phyloP scores from a whole-genome alignment of 1,140 invertebrate species.

The Brachionus asplanchnoidis region DNA sequence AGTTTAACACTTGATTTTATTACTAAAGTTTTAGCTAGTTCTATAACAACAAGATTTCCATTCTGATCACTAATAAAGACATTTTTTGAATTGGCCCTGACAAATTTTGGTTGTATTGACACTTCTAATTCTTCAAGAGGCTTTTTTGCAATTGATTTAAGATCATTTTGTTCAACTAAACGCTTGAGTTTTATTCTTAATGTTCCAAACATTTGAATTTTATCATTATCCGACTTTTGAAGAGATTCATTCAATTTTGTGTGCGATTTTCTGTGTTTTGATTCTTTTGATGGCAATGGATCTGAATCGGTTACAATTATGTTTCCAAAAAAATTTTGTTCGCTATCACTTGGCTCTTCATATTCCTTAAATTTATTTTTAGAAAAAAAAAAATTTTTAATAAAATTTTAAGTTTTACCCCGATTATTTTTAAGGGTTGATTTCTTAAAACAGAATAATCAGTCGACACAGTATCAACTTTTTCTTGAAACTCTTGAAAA shows the following conservation, averaged over 20 bases:
- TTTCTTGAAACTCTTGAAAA: neutral
- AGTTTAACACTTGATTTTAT: neutral
- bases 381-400: neutral
- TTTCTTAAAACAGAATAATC: neutral
- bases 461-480: neutral
- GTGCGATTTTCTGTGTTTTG: neutral
- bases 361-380: slow-evolving; percentile 1
- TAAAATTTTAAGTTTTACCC: neutral
- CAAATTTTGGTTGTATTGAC: neutral
- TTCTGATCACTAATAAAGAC: neutral
- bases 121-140: neutral
- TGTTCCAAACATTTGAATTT: slow-evolving; percentile 28
- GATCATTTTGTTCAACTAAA: slow-evolving; percentile 3
- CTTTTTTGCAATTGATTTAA: neutral
- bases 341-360: neutral
- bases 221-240: neutral
- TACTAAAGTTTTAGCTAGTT: neutral
- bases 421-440: slow-evolving; percentile 23
- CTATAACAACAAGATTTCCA: neutral
- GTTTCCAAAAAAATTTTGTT: slow-evolving; percentile 11
- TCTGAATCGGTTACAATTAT: slow-evolving; percentile 28
- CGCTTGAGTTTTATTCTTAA: slow-evolving; percentile 30
- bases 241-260: neutral
- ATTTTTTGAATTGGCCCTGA: neutral
- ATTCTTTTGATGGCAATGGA: neutral